Base-by-base conservation (phyloP, 2,888 invertebrate genomes). In the Troides helena region DNA sequence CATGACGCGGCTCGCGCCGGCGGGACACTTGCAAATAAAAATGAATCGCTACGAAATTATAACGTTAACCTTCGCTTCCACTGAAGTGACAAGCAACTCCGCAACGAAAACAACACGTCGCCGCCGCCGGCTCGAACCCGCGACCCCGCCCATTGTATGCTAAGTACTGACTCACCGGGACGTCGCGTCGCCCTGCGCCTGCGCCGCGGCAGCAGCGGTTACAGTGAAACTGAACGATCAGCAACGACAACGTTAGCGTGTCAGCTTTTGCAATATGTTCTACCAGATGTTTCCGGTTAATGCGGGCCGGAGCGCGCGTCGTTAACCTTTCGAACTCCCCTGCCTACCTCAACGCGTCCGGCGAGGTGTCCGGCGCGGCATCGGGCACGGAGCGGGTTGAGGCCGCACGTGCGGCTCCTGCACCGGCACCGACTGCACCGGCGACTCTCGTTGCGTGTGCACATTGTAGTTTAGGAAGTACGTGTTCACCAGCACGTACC, bases 71-170 rank as follows among this genome's bases (percentile, higher is more conserved):
- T 30, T 2, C 30, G 30, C 30, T 30, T 30, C 30, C 30, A 30
- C 30, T 30, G 30, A 3, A 30, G 30, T 30, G 30, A 30, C 30
- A 30, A 30, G 3, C 30, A 30, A 5, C 30, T 30, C 30, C 30
- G 30, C 30, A 30, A 30, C 30, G 4, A 30, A 30, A 30, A 30
- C 30, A 30, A 4, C 30, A 30, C 30, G 25, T 2, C 50, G 8
- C 50, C 50, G 50, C 6, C 18, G 50, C 50, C 50, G 50, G 50
- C 76, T 80, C 79, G 82, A 85, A 84, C 85, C 78, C 75, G 76
- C 78, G 84, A 84, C 85, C 83, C 75, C 72, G 50, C 21, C 62
- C 53, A 85, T 86, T 86, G 86, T 86, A 83, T 85, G 85, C 77
- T 80, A 85, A 83, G 73, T 73, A 77, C 77, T 83, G 81, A 82